Base-by-base conservation (phyloP, 2,113 vertebrate genomes). In the Columba livia region DNA sequence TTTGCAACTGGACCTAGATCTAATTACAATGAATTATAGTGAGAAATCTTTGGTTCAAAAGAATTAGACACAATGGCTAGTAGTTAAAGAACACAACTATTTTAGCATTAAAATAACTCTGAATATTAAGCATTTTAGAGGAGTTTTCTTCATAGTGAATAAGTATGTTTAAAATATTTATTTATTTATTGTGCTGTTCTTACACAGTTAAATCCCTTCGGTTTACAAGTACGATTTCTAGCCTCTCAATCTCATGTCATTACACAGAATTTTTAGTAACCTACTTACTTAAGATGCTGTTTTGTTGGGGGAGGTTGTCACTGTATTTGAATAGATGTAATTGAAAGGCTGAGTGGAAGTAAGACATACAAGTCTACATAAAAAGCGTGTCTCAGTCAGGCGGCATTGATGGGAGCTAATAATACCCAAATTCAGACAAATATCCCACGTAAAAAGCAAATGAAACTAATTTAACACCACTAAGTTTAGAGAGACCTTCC, bases 211-310 rank as follows among this genome's bases (percentile, higher is more conserved):
- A 42, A 77, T 80, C 70, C 51, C 47, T 31, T 79, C 72, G 69
- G 44, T 88, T 50, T 58, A 23, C 31, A 89, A 93, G 73, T 60
- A n/a, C 12, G 58, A 44, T 77, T 93, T 40, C 78, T 78, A 50
- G 26, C 60, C 94, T 75, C 81, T 92, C 71, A 94, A 70, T 36
- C 42, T 75, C 29, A 81, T 74, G 72, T 47, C 29, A 80, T 36
- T 73, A 85, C 60, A 78, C 0, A 74, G 57, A 86, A 74, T 75
- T 93, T 95, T 73, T 92, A 75, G 74, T 91, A 96, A 96, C 60
- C 84, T 81, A 92, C 64, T 95, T 79, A 82, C 34, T 60, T 8
- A 54, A 80, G n/a, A 50, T 44, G 69, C 38, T 44, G 21, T 38
- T 57, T 89, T 84, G 31, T 56, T 64, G 50, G 16, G 38, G 64